A percentile compares a stretch with the other conserved stretches of the same genome.
Evolutionary conservation across 2,797 vertebrate genomes (phyloP).

Genomic region (Lophotriccus pileatus): DNA sequence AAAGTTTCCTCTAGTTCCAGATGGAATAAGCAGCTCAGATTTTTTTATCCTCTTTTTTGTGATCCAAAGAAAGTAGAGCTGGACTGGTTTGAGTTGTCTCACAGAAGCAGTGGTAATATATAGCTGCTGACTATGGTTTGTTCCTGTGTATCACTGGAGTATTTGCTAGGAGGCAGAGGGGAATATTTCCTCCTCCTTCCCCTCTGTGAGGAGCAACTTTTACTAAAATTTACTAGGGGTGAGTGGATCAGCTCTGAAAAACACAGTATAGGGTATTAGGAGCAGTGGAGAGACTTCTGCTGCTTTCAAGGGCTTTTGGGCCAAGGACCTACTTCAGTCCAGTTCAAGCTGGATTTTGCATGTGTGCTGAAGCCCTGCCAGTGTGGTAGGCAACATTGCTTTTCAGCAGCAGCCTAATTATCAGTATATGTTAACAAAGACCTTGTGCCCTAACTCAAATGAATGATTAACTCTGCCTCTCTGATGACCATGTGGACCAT

Average conservation of each 20-base stretch:
- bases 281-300: background rate
- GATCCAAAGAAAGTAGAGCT: background rate
- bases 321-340: background rate
- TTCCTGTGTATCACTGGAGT: background rate
- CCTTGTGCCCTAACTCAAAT: background rate
- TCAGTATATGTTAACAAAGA: background rate
- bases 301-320: background rate
- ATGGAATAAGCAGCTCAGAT: background rate
- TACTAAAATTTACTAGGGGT: background rate
- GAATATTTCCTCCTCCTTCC: background rate
- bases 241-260: background rate
- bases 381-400: rapidly evolving
- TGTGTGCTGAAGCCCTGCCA: rapidly evolving
- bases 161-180: background rate
- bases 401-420: background rate
- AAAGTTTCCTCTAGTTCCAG: background rate
- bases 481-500: rapidly evolving
- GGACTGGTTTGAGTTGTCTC: background rate
- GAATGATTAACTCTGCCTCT: background rate
- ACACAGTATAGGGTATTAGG: background rate
- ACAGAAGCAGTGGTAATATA: background rate
- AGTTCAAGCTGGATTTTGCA: background rate
- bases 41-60: background rate
- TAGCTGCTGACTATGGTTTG: background rate
- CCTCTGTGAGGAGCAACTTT: background rate